phyloP scores from a whole-genome alignment of 2,888 invertebrate genomes.

The Tupiocoris notatus region DNA sequence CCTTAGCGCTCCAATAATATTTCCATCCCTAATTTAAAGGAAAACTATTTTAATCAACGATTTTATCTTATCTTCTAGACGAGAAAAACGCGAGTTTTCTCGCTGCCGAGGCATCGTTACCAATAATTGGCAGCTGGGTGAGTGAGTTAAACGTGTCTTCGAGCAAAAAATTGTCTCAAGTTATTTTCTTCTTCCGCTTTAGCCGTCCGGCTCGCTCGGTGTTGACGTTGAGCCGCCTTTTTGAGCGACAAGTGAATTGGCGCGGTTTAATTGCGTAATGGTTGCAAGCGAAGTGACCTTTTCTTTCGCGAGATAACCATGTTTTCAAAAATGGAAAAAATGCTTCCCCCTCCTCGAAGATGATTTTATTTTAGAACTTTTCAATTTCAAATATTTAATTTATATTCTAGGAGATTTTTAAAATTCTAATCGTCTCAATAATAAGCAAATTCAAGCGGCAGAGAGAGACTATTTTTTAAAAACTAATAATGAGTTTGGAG shows the following conservation, averaged over 20 bases:
- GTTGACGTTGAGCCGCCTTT: not conserved
- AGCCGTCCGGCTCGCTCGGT: not conserved
- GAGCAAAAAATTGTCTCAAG: not conserved
- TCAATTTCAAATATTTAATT: too few species aligned
- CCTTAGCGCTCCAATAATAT: conserved; percentile 13
- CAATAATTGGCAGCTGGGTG: conserved; percentile 6
- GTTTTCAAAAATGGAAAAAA: not conserved
- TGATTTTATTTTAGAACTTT: too few species aligned
- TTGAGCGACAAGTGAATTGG: not conserved
- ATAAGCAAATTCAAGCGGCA: too few species aligned
- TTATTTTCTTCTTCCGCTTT: not conserved
- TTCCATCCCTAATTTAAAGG: not conserved
- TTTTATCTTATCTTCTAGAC: not conserved
- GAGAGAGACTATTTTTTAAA: too few species aligned
- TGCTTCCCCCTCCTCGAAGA: too few species aligned
- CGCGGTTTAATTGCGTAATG: not conserved
- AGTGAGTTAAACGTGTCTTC: not conserved
- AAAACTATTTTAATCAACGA: conserved; percentile 31
- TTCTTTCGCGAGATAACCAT: not conserved
- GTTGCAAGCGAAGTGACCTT: not conserved
- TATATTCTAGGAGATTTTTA: not conserved
- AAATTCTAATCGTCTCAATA: too few species aligned
- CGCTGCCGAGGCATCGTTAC: not conserved
- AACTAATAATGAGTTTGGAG: too few species aligned
- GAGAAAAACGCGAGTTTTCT: conserved; percentile 22